Evolutionary conservation across 1,140 invertebrate genomes (phyloP).

Genomic region (Drosophila nannoptera): DNA sequence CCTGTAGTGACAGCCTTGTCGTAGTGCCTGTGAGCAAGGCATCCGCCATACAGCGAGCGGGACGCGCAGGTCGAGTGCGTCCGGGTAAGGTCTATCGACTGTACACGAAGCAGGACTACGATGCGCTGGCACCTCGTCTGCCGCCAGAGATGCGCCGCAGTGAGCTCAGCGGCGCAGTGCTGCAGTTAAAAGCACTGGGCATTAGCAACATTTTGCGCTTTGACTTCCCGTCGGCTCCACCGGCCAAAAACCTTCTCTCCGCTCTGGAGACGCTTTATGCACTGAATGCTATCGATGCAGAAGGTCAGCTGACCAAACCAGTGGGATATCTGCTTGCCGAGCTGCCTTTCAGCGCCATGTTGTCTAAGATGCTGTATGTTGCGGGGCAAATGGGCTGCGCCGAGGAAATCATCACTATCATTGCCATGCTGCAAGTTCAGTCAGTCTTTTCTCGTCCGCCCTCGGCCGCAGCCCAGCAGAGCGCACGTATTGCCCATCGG

Average conservation of each 20-base stretch:
- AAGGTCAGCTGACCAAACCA: constrained; percentile 89
- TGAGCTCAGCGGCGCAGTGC: constrained; percentile 90
- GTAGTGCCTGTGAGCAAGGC: constrained; percentile 92
- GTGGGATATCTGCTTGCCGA: constrained; percentile 94
- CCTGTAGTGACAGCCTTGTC: constrained; percentile 91
- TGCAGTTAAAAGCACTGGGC: constrained; percentile 97
- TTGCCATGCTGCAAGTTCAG: constrained; percentile 95
- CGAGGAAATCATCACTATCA: constrained; percentile 92
- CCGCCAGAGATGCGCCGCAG: constrained; percentile 96
- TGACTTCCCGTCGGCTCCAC: constrained; percentile 92
- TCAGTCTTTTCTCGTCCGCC: constrained; percentile 89
- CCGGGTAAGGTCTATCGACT: constrained; percentile 91
- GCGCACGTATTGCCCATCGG: constrained; percentile 85
- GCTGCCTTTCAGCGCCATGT: constrained; percentile 92
- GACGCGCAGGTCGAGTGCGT: constrained; percentile 91
- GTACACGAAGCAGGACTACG: constrained; percentile 89
- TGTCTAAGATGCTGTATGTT: constrained; percentile 91
- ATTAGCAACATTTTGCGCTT: constrained; percentile 93
- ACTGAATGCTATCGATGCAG: constrained; percentile 89
- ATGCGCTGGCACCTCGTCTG: constrained; percentile 84
- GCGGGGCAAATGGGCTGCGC: constrained; percentile 90
- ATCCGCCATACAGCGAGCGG: constrained; percentile 94
- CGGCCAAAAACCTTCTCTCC: constrained; percentile 91
- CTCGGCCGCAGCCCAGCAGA: constrained; percentile 83
- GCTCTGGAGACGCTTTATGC: constrained; percentile 95